These are phyloP conservation scores for Coenobita brevimanus DNA, from an alignment of 1,140 invertebrate genomes.

Conservation along the genomic window DNA sequence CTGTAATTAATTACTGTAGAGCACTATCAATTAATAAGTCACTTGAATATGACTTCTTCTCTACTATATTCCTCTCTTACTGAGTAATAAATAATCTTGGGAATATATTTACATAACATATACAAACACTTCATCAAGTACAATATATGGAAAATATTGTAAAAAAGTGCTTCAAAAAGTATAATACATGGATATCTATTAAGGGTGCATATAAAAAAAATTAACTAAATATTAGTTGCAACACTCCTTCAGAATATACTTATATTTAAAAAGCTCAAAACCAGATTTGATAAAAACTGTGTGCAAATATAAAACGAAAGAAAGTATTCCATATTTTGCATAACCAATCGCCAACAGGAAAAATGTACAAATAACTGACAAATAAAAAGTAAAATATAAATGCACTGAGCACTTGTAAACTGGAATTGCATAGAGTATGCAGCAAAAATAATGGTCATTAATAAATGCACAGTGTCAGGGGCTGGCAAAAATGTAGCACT, in stretches of 20 bases:
- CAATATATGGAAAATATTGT: background rate
- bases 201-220: slow-evolving; percentile 1
- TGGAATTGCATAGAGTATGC: slow-evolving; percentile 44
- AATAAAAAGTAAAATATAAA: slow-evolving; percentile 39
- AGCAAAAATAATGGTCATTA: slow-evolving; percentile 57
- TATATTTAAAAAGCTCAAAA: slow-evolving; percentile 50
- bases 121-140: too few species aligned
- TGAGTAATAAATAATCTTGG: background rate
- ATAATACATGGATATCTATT: background rate
- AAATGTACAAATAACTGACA: background rate
- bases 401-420: slow-evolving; percentile 51
- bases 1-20: too few species aligned
- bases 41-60: too few species aligned
- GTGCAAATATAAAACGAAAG: slow-evolving; percentile 43
- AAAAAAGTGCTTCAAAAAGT: background rate
- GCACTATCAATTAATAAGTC: too few species aligned
- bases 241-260: slow-evolving; percentile 32
- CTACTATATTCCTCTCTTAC: too few species aligned
- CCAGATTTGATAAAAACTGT: slow-evolving; percentile 40
- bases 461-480: slow-evolving; percentile 37
- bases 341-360: slow-evolving; percentile 28
- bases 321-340: slow-evolving; percentile 38
- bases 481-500: slow-evolving; percentile 64
- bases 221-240: slow-evolving; percentile 43
- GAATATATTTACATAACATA: background rate